Percentiles rank a stretch among this genome's conserved stretches.
phyloP scores from a whole-genome alignment of 2,113 vertebrate genomes.

The Vidua macroura region DNA sequence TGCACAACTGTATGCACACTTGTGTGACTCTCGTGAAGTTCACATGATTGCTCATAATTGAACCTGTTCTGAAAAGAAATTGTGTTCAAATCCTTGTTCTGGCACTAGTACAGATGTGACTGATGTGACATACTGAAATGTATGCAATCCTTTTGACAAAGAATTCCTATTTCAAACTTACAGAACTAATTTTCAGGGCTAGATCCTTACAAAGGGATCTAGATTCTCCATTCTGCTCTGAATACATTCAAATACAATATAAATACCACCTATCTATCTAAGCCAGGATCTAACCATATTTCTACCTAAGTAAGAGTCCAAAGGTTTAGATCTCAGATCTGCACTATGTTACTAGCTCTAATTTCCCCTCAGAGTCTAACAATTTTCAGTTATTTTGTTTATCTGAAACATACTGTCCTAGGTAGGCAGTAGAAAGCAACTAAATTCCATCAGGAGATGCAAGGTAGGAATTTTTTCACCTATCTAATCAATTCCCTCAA shows the following conservation, averaged over 20 bases:
- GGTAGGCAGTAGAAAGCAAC: not conserved
- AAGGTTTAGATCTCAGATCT: not conserved
- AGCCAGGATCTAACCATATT: not conserved
- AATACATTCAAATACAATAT: not conserved
- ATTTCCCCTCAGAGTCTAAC: not conserved
- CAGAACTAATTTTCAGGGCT: not conserved
- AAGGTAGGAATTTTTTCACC: not conserved
- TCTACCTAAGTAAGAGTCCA: not conserved
- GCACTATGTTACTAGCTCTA: not conserved
- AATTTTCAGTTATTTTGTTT: not conserved
- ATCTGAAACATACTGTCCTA: not conserved
- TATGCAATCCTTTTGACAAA: not conserved
- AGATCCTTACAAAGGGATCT: not conserved
- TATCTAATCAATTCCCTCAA: not conserved
- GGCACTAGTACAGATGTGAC: not conserved
- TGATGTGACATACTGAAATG: not conserved
- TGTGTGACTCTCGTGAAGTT: accelerated
- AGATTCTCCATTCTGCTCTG: not conserved
- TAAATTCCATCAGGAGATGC: not conserved
- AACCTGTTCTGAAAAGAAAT: not conserved
- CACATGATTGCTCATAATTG: not conserved
- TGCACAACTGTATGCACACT: not conserved
- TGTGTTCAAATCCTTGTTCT: not conserved
- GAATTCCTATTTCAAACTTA: not conserved
- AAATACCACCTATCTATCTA: not conserved